Evolutionary conservation across 2,797 vertebrate species (phyloP).

Genomic region (Nothura maculosa): DNA sequence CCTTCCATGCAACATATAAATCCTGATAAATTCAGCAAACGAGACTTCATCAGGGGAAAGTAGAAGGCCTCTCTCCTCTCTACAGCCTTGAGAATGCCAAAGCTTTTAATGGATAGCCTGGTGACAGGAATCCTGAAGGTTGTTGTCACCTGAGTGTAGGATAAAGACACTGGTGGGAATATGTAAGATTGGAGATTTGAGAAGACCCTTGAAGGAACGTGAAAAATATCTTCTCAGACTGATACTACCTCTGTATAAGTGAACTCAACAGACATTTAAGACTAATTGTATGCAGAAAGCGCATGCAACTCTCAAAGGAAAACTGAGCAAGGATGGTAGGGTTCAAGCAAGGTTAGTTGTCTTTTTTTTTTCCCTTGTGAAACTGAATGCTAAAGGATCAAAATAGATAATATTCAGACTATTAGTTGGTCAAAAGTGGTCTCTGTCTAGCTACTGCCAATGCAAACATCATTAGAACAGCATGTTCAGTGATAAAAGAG

Average conservation of each 20-base stretch:
- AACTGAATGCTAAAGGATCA: background rate
- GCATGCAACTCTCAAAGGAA: background rate
- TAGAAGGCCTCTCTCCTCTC: background rate
- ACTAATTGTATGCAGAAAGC: background rate
- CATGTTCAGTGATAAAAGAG: background rate
- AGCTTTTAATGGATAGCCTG: fast-evolving
- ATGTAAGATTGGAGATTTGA: background rate
- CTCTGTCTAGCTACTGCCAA: background rate
- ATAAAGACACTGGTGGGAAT: background rate
- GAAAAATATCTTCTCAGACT: background rate
- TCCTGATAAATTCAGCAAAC: background rate
- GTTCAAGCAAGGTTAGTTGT: background rate
- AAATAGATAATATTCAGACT: background rate
- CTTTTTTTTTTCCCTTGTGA: background rate
- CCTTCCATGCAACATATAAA: background rate
- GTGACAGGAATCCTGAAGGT: background rate
- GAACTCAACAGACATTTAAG: background rate
- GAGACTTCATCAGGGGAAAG: background rate
- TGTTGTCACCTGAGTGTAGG: background rate
- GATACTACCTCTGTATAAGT: background rate
- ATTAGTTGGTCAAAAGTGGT: background rate
- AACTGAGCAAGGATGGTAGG: background rate
- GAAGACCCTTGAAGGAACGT: background rate
- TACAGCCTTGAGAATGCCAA: fast-evolving
- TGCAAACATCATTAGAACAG: conserved; percentile 12